These are phyloP conservation scores for Tragulus kanchil DNA, from an alignment of 2,113 vertebrate genomes.

Conservation along the genomic window DNA sequence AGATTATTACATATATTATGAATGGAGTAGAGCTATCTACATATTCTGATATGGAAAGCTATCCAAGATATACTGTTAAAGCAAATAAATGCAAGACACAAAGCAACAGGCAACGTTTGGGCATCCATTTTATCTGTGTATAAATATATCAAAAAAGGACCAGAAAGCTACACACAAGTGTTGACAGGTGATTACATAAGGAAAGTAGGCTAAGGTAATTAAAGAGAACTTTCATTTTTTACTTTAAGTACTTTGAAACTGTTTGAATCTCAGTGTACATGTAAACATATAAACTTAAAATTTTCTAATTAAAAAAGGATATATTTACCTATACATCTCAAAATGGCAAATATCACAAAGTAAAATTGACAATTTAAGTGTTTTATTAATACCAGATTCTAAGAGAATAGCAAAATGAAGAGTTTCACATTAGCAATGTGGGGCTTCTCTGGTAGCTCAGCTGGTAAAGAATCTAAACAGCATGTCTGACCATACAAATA, in stretches of 20 bases:
- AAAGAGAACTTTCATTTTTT: conserved; percentile 47
- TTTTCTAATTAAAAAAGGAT: conserved; percentile 1
- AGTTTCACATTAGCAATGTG: conserved; percentile 7
- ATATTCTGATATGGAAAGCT: conserved; percentile 18
- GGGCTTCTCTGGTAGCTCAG: too few species aligned
- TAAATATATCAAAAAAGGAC: neutral
- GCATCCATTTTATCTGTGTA: neutral
- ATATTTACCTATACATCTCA: neutral
- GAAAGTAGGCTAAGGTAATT: neutral
- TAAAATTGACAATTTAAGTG: conserved; percentile 30
- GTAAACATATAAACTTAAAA: neutral
- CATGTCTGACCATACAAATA: neutral
- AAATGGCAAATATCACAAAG: conserved; percentile 43
- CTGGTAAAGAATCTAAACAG: neutral
- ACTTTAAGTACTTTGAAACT: conserved; percentile 14
- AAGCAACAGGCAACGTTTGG: conserved; percentile 1
- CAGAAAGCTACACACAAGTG: neutral
- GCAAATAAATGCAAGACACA: neutral
- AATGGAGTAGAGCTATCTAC: neutral
- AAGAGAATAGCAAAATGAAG: conserved; percentile 43
- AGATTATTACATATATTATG: neutral
- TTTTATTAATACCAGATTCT: conserved; percentile 53
- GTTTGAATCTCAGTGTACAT: neutral
- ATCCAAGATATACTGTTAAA: neutral
- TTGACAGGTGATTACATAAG: neutral